Evolutionary conservation across 2,888 invertebrate genomes (phyloP), one percentile per base, ranked within the genome.

Genomic region (Erebia aethiops): DNA sequence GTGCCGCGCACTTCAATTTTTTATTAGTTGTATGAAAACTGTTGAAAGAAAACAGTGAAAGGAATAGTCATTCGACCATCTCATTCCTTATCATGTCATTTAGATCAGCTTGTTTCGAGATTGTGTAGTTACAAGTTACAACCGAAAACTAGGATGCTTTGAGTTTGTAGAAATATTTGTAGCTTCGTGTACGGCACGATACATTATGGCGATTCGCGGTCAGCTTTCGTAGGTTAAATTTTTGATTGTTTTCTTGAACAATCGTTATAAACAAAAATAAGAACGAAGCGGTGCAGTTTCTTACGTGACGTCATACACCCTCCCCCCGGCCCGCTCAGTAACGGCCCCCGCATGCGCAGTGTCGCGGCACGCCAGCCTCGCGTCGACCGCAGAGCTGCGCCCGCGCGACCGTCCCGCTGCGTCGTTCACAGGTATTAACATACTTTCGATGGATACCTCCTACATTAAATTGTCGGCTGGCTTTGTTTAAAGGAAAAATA

Each of bases 361-460:
- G 91, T 86, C 86, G 84, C 89, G 92, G 79, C 91, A 90, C 88
- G 87, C 90, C 79, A 91, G 91, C 84, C 87, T 89, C 77, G 87
- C 89, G 77, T 83, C 88, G 75, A 85, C 89, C 75, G 82, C 82
- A 76, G 91, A 91, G 84, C 82, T 89, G 81, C 78, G 81, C 77
- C 84, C 85, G 79, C 84, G 85, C 76, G 82, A 87, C 58, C 84
- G 82, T 73, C 80, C 78, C 79, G 77, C 86, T 76, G 75, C 83
- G 76, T 82, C 87, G 77, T 81, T 85, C 77, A 83, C 90, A 89
- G 89, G 88, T 89, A 67, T 58, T 43, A 87, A 79, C 80, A 77
- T 26, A 57, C 26, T 21, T 26, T 56, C 67, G 54, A 35, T 14
- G 66, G 41, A 67, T 49, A 54, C 35, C 56, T 49, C 8, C 41